Base-by-base conservation (phyloP, 2,113 vertebrate genomes). In the Vimba vimba region DNA sequence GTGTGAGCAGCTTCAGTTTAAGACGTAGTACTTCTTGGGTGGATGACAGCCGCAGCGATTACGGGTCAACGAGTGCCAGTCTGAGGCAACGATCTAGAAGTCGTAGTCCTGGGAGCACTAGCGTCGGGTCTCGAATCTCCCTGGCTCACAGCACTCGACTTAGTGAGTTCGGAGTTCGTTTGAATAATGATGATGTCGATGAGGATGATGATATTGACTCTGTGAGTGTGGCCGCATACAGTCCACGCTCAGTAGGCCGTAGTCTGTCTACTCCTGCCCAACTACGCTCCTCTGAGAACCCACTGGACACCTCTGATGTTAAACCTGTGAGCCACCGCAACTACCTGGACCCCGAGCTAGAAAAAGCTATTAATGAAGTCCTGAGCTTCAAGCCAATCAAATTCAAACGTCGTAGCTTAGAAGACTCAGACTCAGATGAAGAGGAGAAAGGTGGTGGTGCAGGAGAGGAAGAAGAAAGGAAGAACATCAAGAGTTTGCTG, bases 331-430 rank as follows among this genome's bases (percentile, higher is more conserved):
- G 93, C n/a, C 97, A 96, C 45, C 96, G 92, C 81, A 97, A 96
- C 91, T 99, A 97, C 93, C 93, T 99, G 39, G 98, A 99, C 92
- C 97, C 98, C 0, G 97, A 97, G 82, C 93, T 99, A 85, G 98
- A 99, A 90, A 97, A 97, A 0, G 97, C 98, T 52, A 99, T 99
- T 93, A 96, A 96, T 0, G 98, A 99, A 91, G 98, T 99, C 73
- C 91, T 99, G 86, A 98, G 95, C 93, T 99, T 99, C 92, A 97
- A 97, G 88, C 96, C 97, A 8, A 93, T 93, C 75, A 92, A 95
- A 47, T 96, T 96, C 86, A 96, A 96, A 90, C 94, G 95, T 86
- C 96, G 96, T 88, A 96, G 97, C 88, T 93, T 96, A 45, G 95
- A 96, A 1, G 95, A 97, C 69, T 97, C 97, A 0, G 97, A 96